Base-by-base conservation (phyloP, 2,888 invertebrate species). In the Synergus gifuensis region DNA sequence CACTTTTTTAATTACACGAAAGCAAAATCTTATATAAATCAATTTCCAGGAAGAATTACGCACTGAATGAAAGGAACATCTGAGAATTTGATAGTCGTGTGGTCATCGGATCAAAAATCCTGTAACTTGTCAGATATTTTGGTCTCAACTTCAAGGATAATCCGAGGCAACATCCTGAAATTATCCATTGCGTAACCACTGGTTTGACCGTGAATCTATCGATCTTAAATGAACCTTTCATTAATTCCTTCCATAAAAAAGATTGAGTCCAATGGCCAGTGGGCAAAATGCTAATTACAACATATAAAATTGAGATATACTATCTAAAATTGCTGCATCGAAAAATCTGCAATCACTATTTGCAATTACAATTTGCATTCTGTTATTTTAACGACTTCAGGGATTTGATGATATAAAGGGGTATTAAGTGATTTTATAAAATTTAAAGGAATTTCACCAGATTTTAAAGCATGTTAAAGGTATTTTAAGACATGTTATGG, bases 161-260 rank as follows among this genome's bases (percentile, higher is more conserved):
- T 76, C 49, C 81, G 84, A 84, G 86, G 85, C 84, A 88, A 86
- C 80, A 85, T 88, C 86, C 85, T 87, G 80, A 78, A 80, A 79
- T 67, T 79, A 82, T 77, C 16, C 62, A 76, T 88, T 87, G 85
- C 76, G 79, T 88, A 88, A 88, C 69, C 44, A 76, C 76, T 22
- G 66, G 82, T 79, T 76, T 81, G 88, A 81, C 86, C 87, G 85
- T 88, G 87, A 88, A 88, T 88, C 85, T 86, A 88, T 88, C 85
- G 88, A 89, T 58, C 54, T n/a, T 58, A 18, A 18, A 58, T n/a
- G 8, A 58, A 58, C n/a, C 54, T 9, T 36, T 18, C 8, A 58
- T 58, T 58, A 58, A 58, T 58, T n/a, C n/a, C 9, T 54, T 7
- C 8, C n/a, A 54, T 54, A 54, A 54, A 16, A 8, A 12, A 54